Base-by-base conservation (phyloP, 2,113 vertebrate species). In the Centrocercus urophasianus region DNA sequence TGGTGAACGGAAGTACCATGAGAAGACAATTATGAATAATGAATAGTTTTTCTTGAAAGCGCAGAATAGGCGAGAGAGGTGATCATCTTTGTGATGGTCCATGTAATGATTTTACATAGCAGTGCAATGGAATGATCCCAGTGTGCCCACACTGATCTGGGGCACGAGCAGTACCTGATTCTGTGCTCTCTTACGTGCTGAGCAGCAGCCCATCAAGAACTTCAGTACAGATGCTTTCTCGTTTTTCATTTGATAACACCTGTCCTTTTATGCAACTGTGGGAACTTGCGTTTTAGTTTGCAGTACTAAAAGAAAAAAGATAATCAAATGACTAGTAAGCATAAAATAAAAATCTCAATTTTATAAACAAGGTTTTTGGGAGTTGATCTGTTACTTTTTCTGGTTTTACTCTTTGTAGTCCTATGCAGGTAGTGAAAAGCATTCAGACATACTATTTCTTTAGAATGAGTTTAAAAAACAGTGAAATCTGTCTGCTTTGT, bases 11-110 rank as follows among this genome's bases (percentile, higher is more conserved):
- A n/a, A 61, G 40, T 79, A 45, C 19, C n/a, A 27, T 65, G 70
- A 45, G 63, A 79, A 65, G n/a, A 21, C 45, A 70, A 61, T 79
- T 89, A 89, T 27, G 22, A 92, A 47, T 81, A 90, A 78, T 36
- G 27, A 67, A 59, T 69, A 34, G 24, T 0, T 4, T 60, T 50
- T 79, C 64, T 57, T 54, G 38, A 32, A 90, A 90, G 52, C 64
- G 3, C 9, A 77, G 74, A 56, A 66, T 15, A 71, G 13, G 34
- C 28, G 70, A 67, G 57, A 72, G 57, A 6, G 12, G 5, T 38
- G 65, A 34, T 78, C 7, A 74, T 83, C 73, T 83, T 84, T 40
- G 25, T 89, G 0, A 0, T 60, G n/a, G 8, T 69, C 86, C 15
- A 16, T 56, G 9, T 52, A 42, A 32, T 34, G 16, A 21, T 80